Evolutionary conservation across 2,113 vertebrate genomes (phyloP).

Genomic region (Leucoraja erinaceus): DNA sequence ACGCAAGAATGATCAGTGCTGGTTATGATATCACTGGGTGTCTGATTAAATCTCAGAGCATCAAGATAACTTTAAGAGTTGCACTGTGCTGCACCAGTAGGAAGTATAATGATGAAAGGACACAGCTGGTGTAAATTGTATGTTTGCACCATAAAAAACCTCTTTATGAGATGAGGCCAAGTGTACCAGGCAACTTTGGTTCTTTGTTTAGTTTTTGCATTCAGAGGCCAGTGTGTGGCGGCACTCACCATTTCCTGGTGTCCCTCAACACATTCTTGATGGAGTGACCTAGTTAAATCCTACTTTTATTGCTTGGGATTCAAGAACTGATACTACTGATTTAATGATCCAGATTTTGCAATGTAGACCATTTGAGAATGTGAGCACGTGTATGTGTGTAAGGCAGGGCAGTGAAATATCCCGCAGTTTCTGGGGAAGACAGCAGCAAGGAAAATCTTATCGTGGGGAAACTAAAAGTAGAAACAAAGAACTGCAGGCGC

Average conservation of each 20-base stretch:
- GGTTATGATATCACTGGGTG: neutral
- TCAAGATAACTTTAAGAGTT: neutral
- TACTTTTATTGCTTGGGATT: neutral
- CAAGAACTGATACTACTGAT: neutral
- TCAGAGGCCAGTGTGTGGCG: neutral
- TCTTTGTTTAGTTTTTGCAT: conserved; percentile 21
- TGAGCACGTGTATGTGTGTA: neutral
- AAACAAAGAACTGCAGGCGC: too few relatives aligned
- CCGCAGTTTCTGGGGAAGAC: neutral
- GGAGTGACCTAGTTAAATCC: neutral
- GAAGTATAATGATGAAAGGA: neutral
- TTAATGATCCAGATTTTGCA: neutral
- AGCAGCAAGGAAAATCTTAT: neutral
- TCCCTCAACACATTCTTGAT: neutral
- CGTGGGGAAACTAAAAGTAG: neutral
- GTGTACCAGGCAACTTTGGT: neutral
- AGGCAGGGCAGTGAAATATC: neutral
- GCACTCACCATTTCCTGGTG: neutral
- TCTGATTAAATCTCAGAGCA: neutral
- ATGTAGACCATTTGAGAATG: neutral
- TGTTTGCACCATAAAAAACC: neutral
- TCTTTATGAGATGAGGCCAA: neutral
- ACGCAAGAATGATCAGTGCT: neutral
- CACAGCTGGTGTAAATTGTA: neutral
- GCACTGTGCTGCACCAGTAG: neutral